Base-by-base conservation (phyloP, 1,140 invertebrate species). In the Dicyema japonicum region DNA sequence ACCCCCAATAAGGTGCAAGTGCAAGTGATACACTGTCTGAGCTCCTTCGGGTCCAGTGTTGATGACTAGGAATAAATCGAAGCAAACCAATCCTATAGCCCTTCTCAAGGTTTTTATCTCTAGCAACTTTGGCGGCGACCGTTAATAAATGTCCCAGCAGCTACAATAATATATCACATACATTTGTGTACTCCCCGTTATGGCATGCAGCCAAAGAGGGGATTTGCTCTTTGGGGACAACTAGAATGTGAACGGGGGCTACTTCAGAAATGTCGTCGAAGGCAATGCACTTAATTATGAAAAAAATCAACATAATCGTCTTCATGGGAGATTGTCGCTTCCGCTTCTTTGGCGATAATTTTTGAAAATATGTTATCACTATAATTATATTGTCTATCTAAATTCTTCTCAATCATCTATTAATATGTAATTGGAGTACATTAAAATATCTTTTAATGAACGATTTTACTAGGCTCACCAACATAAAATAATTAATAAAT, bases 341-440 rank as follows among this genome's bases (percentile, higher is more conserved):
- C 75, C 33, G 94, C 88, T 54, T 76, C 67, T 47, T 72, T 72
- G 16, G 72, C 60, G 19, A 90, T 46, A 43, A 94, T 94, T 58
- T 80, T 85, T 5, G 38, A 40, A 44, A 94, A 94, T 41, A 94
- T 85, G 1, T 78, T 92, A n/a, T n/a, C n/a, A n/a, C n/a, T n/a
- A n/a, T n/a, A n/a, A n/a, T n/a, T n/a, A n/a, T n/a, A n/a, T n/a
- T n/a, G n/a, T n/a, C n/a, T n/a, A n/a, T n/a, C n/a, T n/a, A n/a
- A n/a, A n/a, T n/a, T n/a, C n/a, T n/a, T n/a, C n/a, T n/a, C n/a
- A n/a, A n/a, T n/a, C n/a, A n/a, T n/a, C n/a, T n/a, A n/a, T n/a
- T n/a, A n/a, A n/a, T n/a, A n/a, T n/a, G n/a, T n/a, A n/a, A n/a
- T n/a, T n/a, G n/a, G n/a, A n/a, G n/a, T n/a, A n/a, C n/a, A n/a